Percentiles rank a stretch among this genome's conserved stretches.
phyloP scores from a whole-genome alignment of 2,113 vertebrate species.

The Cisticola juncidis region DNA sequence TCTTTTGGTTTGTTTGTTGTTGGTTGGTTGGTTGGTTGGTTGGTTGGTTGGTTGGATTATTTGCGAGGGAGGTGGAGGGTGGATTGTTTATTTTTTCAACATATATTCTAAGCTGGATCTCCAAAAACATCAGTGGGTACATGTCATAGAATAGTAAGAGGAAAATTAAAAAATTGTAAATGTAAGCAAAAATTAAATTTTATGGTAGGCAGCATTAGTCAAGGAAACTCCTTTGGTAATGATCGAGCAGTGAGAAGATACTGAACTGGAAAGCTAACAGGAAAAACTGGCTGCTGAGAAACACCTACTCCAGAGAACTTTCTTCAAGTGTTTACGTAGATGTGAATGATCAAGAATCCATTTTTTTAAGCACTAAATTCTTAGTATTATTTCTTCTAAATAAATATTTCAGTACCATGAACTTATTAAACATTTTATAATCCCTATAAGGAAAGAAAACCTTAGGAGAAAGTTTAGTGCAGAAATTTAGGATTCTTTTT shows the following conservation, averaged over 20 bases:
- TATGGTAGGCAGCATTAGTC: background rate
- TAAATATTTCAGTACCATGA: background rate
- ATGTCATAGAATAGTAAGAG: fast-evolving
- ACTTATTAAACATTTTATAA: background rate
- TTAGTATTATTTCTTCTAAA: background rate
- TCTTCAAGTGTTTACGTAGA: background rate
- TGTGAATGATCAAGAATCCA: fast-evolving
- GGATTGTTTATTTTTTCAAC: background rate
- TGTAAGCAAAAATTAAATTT: background rate
- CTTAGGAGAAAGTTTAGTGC: background rate
- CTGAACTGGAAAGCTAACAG: background rate
- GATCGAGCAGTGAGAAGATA: background rate
- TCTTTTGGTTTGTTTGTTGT: background rate
- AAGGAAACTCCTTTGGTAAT: background rate
- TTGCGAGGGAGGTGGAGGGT: fast-evolving
- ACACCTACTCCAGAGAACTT: background rate
- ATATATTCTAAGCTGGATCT: background rate
- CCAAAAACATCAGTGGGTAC: background rate
- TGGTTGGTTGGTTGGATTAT: background rate
- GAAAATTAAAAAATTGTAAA: background rate
- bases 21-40: background rate
- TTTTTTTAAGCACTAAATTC: background rate
- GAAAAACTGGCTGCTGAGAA: background rate
- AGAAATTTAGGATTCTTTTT: background rate
- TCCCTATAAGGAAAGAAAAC: background rate